A percentile compares a stretch with the other conserved stretches of the same genome.
phyloP scores from a whole-genome alignment of 1,140 invertebrate genomes.

The Cephus cinctus region DNA sequence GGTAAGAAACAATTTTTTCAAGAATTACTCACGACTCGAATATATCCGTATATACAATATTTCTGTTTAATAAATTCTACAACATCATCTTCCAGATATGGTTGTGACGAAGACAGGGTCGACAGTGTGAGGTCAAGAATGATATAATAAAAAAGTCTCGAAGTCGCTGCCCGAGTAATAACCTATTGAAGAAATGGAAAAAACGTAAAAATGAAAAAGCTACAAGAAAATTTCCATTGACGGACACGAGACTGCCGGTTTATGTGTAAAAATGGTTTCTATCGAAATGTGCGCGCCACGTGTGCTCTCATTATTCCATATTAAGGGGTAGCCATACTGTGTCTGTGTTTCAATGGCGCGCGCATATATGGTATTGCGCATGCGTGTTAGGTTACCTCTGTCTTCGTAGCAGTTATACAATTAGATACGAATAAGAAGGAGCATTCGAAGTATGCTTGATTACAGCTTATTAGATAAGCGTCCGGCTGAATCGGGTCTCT shows the following conservation, averaged over 20 bases:
- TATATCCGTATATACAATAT: neutral
- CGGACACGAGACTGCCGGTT: neutral
- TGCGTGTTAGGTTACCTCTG: neutral
- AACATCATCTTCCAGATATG: constrained; percentile 20
- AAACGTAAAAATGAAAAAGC: too few relatives aligned
- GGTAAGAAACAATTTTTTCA: constrained; percentile 20
- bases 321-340: too few relatives aligned
- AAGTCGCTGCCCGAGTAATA: too few relatives aligned
- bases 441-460: neutral
- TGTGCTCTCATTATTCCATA: too few relatives aligned
- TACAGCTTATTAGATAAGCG: neutral
- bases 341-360: too few relatives aligned
- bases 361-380: too few relatives aligned
- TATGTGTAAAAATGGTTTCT: too few relatives aligned
- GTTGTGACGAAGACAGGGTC: constrained; percentile 28
- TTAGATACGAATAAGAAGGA: neutral
- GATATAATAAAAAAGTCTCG: neutral
- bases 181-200: too few relatives aligned
- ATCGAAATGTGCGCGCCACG: too few relatives aligned
- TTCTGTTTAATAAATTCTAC: neutral
- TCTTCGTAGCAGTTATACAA: neutral
- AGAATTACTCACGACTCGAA: neutral
- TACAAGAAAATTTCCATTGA: neutral
- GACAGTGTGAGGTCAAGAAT: neutral
- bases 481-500: neutral